These are phyloP conservation scores for Gastracanthus pulcherrimus DNA, from an alignment of 2,888 invertebrate genomes.

Conservation along the genomic window DNA sequence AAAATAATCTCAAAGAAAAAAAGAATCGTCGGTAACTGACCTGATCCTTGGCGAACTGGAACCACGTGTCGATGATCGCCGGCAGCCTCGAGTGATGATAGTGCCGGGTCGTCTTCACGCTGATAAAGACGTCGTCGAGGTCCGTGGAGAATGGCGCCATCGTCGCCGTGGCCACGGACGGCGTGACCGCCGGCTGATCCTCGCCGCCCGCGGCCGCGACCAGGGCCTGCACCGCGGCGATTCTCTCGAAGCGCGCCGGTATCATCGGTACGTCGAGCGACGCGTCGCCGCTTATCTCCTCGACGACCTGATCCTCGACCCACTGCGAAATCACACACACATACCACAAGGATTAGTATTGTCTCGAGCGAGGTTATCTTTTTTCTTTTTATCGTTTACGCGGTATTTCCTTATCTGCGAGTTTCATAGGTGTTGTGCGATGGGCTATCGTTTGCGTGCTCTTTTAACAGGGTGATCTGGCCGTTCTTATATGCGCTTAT, in stretches of 20 bases:
- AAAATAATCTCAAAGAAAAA: not conserved
- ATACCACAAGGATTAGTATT: too few species aligned
- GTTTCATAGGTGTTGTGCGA: too few species aligned
- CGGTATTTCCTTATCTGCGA: too few species aligned
- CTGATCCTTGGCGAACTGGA: constrained; percentile 93
- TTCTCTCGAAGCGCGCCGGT: constrained; percentile 36
- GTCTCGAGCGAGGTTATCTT: too few species aligned
- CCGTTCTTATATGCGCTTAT: too few species aligned
- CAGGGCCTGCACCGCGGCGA: not conserved
- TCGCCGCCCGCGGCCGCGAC: too few species aligned
- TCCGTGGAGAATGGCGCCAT: constrained; percentile 83
- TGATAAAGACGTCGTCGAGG: constrained; percentile 94
- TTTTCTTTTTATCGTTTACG: too few species aligned
- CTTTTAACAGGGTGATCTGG: too few species aligned
- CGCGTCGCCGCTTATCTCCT: constrained; percentile 62
- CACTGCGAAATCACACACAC: too few species aligned
- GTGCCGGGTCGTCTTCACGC: constrained; percentile 95
- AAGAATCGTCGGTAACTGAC: constrained; percentile 59
- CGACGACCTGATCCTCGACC: constrained; percentile 62
- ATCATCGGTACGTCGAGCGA: constrained; percentile 66
- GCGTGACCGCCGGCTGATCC: constrained; percentile 65
- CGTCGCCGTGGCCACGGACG: constrained; percentile 76
- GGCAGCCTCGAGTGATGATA: constrained; percentile 92
- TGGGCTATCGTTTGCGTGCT: too few species aligned
- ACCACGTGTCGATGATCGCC: constrained; percentile 96